These are phyloP conservation scores for Thecophora atra DNA, from an alignment of 2,888 invertebrate species.

Conservation along the genomic window DNA sequence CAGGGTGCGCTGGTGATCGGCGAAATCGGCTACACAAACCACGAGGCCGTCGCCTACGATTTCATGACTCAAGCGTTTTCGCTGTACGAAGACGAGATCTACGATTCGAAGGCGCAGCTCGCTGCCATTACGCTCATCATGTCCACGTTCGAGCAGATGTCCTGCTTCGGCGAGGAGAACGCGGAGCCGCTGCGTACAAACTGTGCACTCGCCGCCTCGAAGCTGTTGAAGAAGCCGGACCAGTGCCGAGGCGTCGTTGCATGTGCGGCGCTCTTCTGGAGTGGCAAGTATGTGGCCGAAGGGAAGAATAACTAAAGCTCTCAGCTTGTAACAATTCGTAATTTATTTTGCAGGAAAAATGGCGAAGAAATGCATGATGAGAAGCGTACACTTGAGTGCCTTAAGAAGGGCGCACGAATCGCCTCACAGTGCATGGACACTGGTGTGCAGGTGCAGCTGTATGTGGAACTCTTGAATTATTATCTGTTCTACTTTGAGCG, in stretches of 20 bases:
- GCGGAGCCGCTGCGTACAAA: constrained; percentile 96
- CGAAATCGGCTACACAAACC: constrained; percentile 91
- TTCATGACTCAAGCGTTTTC: constrained; percentile 95
- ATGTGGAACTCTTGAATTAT: constrained; percentile 92
- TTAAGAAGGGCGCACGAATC: constrained; percentile 94
- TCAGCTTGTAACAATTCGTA: neutral
- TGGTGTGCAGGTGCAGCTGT: constrained; percentile 94
- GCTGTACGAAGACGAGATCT: constrained; percentile 97
- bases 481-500: constrained; percentile 94
- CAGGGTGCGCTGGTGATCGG: constrained; percentile 95
- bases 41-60: constrained; percentile 97
- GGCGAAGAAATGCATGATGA: constrained; percentile 83
- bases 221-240: constrained; percentile 96
- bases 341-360: constrained; percentile 57
- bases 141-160: constrained; percentile 93
- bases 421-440: constrained; percentile 98
- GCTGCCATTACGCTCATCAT: constrained; percentile 96
- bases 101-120: constrained; percentile 95
- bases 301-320: neutral
- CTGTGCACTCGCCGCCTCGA: constrained; percentile 94
- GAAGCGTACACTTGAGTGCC: constrained; percentile 89
- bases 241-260: constrained; percentile 95
- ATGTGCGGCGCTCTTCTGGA: constrained; percentile 98
- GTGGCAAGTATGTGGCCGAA: constrained; percentile 71
- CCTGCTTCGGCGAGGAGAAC: constrained; percentile 95